phyloP scores from a whole-genome alignment of 2,888 invertebrate species.

The Rotaria magnacalcarata region DNA sequence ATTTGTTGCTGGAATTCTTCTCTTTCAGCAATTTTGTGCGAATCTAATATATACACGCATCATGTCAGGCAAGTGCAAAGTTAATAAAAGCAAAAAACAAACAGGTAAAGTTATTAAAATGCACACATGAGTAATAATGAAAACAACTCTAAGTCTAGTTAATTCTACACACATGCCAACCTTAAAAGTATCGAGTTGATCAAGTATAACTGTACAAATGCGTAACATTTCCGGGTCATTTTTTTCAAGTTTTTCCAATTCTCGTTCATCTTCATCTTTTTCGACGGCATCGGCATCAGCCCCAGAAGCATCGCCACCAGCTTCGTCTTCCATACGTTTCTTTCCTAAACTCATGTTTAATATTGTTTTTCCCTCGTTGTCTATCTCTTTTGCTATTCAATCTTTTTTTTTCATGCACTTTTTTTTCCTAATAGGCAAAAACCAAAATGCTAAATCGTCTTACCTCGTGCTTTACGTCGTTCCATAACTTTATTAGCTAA shows the following conservation, averaged over 20 bases:
- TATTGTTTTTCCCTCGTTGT: background rate
- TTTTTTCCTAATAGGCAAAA: background rate
- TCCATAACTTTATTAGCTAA: conserved; percentile 42
- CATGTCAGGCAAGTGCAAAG: background rate
- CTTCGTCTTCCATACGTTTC: conserved; percentile 36
- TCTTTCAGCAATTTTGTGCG: background rate
- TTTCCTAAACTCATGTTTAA: conserved; percentile 2
- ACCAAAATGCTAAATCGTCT: too few species aligned
- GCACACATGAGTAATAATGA: background rate
- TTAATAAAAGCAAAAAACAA: conserved; percentile 15
- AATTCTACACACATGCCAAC: conserved; percentile 52
- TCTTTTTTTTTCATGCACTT: background rate
- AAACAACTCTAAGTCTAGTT: background rate
- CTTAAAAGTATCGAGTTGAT: conserved; percentile 64
- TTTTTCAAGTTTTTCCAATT: conserved; percentile 72
- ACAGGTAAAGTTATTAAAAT: background rate
- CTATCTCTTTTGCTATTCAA: background rate
- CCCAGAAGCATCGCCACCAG: background rate
- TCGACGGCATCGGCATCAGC: conserved; percentile 55
- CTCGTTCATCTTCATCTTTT: conserved; percentile 66
- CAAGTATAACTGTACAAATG: conserved; percentile 55
- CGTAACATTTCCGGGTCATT: conserved; percentile 63
- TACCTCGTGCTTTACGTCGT: conserved; percentile 43
- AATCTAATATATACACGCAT: background rate
- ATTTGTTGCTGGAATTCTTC: conserved; percentile 16